These are phyloP conservation scores for Beris morrisii DNA, from an alignment of 2,888 invertebrate species.

Conservation along the genomic window DNA sequence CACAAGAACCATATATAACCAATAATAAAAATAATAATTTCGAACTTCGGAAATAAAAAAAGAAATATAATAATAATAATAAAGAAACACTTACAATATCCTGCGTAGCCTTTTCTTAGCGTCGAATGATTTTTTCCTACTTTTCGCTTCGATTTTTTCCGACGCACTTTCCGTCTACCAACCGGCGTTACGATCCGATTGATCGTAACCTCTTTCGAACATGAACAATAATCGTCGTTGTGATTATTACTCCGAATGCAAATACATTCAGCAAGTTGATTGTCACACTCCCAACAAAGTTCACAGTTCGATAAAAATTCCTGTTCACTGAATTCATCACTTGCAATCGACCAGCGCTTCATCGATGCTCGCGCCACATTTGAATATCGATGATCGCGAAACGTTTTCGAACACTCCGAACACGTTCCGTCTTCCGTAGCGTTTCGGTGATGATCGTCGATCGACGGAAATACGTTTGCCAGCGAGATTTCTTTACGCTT, in stretches of 20 bases:
- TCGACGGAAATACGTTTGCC: slow-evolving; percentile 43
- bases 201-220: slow-evolving; percentile 12
- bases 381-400: slow-evolving; percentile 14
- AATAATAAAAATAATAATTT: no score
- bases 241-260: slow-evolving; percentile 32
- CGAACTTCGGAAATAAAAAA: slow-evolving; percentile 11
- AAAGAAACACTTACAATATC: slow-evolving; percentile 40
- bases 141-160: slow-evolving; percentile 43
- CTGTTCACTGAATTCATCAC: slow-evolving; percentile 45
- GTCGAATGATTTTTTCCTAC: slow-evolving; percentile 45
- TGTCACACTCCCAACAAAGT: slow-evolving; percentile 45
- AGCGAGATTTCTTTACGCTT: slow-evolving; percentile 42
- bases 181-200: slow-evolving; percentile 25
- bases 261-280: slow-evolving; percentile 42
- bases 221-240: slow-evolving; percentile 32
- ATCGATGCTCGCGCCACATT: neutral
- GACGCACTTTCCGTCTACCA: slow-evolving; percentile 41
- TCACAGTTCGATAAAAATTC: slow-evolving; percentile 45
- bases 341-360: slow-evolving; percentile 41
- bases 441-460: slow-evolving; percentile 35
- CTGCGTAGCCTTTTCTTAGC: slow-evolving; percentile 41
- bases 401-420: slow-evolving; percentile 39
- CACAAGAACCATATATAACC: no score
- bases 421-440: slow-evolving; percentile 38
- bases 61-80: neutral